Conservation (phyloP, 2,888 invertebrate genomes). For the Leptinotarsa peninsularis region DNA sequence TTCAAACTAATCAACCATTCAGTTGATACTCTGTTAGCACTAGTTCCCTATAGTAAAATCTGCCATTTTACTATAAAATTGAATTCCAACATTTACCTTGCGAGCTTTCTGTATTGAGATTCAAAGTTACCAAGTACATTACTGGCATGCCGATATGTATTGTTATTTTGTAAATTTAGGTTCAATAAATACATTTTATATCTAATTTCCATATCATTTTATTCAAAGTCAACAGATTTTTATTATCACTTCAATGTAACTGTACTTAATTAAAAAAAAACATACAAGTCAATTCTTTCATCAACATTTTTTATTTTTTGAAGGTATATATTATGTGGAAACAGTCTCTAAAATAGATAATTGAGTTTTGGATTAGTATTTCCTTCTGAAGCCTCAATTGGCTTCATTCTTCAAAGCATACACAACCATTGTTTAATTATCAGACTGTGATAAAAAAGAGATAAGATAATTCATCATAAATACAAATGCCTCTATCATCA, state of each 20-base stretch:
- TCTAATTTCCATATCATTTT: conserved; percentile 33
- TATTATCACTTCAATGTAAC: neutral
- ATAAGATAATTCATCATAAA: too few relatives aligned
- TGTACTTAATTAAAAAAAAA: too few relatives aligned
- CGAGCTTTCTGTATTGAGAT: conserved; percentile 11
- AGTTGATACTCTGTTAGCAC: neutral
- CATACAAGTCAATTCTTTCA: too few relatives aligned
- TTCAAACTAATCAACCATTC: conserved; percentile 23
- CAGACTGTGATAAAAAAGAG: too few relatives aligned
- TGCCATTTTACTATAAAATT: conserved; percentile 3
- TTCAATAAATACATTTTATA: conserved; percentile 43
- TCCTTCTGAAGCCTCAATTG: too few relatives aligned
- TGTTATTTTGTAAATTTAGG: conserved; percentile 40
- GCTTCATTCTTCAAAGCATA: too few relatives aligned
- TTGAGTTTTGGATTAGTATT: too few relatives aligned
- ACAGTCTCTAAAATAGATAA: too few relatives aligned
- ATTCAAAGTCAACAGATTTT: conserved; percentile 26
- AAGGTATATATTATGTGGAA: too few relatives aligned
- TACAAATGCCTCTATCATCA: too few relatives aligned
- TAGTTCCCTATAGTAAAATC: neutral
- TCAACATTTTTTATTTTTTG: too few relatives aligned
- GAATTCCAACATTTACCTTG: neutral
- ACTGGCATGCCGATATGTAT: conserved; percentile 35
- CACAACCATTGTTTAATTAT: too few relatives aligned
- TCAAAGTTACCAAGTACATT: conserved; percentile 35